These are phyloP conservation scores for Paramisgurnus dabryanus DNA, from an alignment of 2,113 vertebrate genomes.

Conservation along the genomic window DNA sequence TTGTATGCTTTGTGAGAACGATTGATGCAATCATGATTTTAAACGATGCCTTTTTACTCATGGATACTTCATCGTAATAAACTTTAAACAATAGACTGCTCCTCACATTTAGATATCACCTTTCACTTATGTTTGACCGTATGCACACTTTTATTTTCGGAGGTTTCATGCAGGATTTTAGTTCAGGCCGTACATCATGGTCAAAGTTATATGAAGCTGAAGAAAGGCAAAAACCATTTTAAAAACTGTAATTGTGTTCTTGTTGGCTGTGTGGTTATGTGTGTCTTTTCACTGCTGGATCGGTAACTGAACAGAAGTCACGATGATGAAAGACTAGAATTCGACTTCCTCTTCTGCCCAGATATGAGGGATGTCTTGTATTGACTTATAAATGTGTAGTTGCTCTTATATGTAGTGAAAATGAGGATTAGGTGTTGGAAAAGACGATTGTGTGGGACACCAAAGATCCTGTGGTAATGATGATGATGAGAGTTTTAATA, in stretches of 20 bases:
- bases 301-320: conserved; percentile 46
- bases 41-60: background rate
- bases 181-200: conserved; percentile 31
- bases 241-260: conserved; percentile 21
- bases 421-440: conserved; percentile 56
- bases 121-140: conserved; percentile 32
- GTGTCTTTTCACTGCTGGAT: conserved; percentile 51
- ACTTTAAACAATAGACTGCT: background rate
- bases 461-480: conserved; percentile 63
- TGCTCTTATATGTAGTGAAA: conserved; percentile 51
- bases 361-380: conserved; percentile 61
- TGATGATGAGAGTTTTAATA: conserved; percentile 58
- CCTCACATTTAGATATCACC: background rate
- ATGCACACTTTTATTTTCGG: conserved; percentile 28
- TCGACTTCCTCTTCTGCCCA: conserved; percentile 55
- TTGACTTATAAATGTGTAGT: conserved; percentile 60
- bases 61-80: background rate
- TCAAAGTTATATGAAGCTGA: conserved; percentile 1
- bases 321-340: conserved; percentile 32
- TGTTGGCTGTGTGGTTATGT: conserved; percentile 50
- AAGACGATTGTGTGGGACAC: conserved; percentile 62
- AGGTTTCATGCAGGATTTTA: conserved; percentile 21
- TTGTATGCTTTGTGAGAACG: conserved; percentile 44
- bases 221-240: conserved; percentile 8
- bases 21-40: conserved; percentile 21